Evolutionary conservation across 2,888 invertebrate genomes (phyloP).

Genomic region (Melieria picta): DNA sequence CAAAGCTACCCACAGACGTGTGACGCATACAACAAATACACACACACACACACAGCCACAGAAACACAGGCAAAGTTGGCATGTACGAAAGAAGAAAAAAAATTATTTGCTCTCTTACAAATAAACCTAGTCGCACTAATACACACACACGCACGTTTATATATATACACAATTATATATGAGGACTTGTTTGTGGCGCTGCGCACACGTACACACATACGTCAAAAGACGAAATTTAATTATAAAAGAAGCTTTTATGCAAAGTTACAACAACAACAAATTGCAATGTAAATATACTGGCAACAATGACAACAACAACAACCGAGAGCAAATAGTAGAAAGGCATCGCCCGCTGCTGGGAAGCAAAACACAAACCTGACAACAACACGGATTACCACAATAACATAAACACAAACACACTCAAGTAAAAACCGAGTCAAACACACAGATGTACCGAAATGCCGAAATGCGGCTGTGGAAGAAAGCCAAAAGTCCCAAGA

Average conservation of each 20-base stretch:
- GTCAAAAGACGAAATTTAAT: constrained; percentile 12
- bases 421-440: background rate
- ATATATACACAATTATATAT: background rate
- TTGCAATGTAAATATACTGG: constrained; percentile 6
- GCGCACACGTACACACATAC: too few species aligned
- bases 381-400: constrained; percentile 19
- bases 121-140: background rate
- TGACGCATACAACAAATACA: too few species aligned
- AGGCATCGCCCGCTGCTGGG: constrained; percentile 8
- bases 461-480: constrained; percentile 5
- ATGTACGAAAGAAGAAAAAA: too few species aligned
- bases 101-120: background rate
- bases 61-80: too few species aligned
- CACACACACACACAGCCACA: too few species aligned
- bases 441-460: background rate
- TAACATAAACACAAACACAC: constrained; percentile 18
- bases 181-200: background rate
- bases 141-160: background rate
- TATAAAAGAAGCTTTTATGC: constrained; percentile 3
- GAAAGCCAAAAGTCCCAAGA: background rate
- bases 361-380: constrained; percentile 16
- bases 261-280: background rate
- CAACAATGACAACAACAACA: background rate
- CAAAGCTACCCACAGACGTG: too few species aligned
- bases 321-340: background rate